Percentiles rank a stretch among this genome's conserved stretches.
Conservation (phyloP, 2,888 invertebrate species). For the Agrochola macilenta region DNA sequence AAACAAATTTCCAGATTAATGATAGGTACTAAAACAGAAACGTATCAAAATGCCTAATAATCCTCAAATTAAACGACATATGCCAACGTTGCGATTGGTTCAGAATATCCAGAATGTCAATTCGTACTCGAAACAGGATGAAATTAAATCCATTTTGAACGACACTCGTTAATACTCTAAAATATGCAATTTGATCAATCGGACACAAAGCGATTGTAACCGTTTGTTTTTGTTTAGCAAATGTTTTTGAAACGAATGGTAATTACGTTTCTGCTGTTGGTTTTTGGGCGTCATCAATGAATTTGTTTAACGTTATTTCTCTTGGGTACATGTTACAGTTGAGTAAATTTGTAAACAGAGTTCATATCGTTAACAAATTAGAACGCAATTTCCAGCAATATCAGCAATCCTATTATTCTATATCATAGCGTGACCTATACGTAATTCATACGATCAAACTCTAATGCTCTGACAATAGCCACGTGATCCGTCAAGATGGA, state of each 20-base stretch:
- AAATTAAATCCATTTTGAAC: conserved; percentile 58
- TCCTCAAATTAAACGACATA: conserved; percentile 44
- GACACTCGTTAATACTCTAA: conserved; percentile 51
- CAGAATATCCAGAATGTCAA: conserved; percentile 40
- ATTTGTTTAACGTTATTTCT: conserved; percentile 27
- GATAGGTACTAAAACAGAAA: conserved; percentile 15
- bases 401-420: neutral
- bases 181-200: conserved; percentile 60
- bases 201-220: conserved; percentile 47
- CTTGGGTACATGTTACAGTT: neutral
- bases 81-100: conserved; percentile 27
- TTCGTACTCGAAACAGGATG: conserved; percentile 34
- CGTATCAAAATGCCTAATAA: conserved; percentile 31
- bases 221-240: conserved; percentile 54
- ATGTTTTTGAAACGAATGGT: conserved; percentile 43
- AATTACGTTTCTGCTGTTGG: conserved; percentile 50
- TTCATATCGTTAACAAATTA: neutral
- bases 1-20: conserved; percentile 21
- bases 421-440: neutral
- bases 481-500: conserved; percentile 4
- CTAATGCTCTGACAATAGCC: conserved; percentile 30
- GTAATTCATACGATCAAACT: neutral
- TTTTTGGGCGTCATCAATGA: conserved; percentile 25
- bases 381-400: neutral
- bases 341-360: conserved; percentile 23